Evolutionary conservation across 2,113 vertebrate genomes (phyloP).

Genomic region (Poicephalus meyeri): DNA sequence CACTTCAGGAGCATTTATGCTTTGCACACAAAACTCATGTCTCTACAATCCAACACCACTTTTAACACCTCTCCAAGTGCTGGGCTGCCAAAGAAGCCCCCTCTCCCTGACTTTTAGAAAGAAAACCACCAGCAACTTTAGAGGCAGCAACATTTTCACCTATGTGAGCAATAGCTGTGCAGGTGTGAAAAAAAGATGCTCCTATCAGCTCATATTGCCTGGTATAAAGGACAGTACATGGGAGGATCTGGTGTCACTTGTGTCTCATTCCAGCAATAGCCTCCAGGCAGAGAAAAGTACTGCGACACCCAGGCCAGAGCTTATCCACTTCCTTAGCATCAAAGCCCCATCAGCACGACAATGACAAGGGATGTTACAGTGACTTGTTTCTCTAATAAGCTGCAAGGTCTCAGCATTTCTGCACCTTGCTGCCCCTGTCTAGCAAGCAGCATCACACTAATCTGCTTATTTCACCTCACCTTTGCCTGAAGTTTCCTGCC

Average conservation of each 20-base stretch:
- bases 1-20: not conserved
- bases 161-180: not conserved
- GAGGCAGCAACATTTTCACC: not conserved
- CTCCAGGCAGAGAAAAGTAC: not conserved
- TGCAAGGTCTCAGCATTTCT: not conserved
- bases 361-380: not conserved
- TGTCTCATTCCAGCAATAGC: not conserved
- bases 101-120: not conserved
- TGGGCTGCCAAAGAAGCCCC: not conserved
- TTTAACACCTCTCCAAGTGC: not conserved
- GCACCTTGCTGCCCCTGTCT: not conserved
- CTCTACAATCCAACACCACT: not conserved
- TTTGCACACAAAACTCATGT: not conserved
- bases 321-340: not conserved
- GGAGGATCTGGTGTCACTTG: not conserved
- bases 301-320: accelerated
- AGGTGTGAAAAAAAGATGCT: not conserved
- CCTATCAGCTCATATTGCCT: not conserved
- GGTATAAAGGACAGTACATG: not conserved
- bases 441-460: not conserved
- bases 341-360: not conserved
- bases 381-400: not conserved
- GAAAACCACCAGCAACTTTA: not conserved
- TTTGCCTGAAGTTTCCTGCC: not conserved
- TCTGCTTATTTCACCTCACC: not conserved